phyloP scores from a whole-genome alignment of 1,140 invertebrate species.

The Caenorhabditis inopinata region DNA sequence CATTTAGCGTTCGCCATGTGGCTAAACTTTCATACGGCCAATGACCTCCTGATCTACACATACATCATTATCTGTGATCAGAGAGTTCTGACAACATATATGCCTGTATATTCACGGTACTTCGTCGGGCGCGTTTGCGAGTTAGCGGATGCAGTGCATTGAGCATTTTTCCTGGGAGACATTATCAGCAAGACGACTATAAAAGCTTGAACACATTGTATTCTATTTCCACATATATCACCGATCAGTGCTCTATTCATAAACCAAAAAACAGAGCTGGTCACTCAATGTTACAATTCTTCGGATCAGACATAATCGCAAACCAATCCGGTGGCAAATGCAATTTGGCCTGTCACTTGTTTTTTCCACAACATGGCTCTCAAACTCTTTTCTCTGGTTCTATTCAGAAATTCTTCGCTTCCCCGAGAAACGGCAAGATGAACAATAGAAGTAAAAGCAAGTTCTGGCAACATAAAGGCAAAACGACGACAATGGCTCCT shows the following conservation, averaged over 20 bases:
- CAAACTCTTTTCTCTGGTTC: background rate
- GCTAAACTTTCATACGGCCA: too few relatives aligned
- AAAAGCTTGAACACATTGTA: too few relatives aligned
- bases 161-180: too few relatives aligned
- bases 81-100: too few relatives aligned
- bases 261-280: background rate
- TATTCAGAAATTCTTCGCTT: background rate
- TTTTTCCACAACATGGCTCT: background rate
- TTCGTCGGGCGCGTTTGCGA: too few relatives aligned
- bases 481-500: slow-evolving; percentile 20
- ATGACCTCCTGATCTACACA: too few relatives aligned
- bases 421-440: background rate
- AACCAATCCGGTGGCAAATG: background rate
- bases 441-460: slow-evolving; percentile 12
- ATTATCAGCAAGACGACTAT: too few relatives aligned
- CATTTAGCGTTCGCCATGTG: too few relatives aligned
- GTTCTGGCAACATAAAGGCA: background rate
- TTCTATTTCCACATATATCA: too few relatives aligned
- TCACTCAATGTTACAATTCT: background rate
- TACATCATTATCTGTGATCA: too few relatives aligned
- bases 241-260: background rate
- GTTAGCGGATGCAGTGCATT: too few relatives aligned
- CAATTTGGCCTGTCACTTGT: background rate
- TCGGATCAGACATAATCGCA: background rate
- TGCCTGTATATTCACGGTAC: too few relatives aligned